Conservation (phyloP, 2,888 invertebrate species). For the Lampropteryx suffumata region DNA sequence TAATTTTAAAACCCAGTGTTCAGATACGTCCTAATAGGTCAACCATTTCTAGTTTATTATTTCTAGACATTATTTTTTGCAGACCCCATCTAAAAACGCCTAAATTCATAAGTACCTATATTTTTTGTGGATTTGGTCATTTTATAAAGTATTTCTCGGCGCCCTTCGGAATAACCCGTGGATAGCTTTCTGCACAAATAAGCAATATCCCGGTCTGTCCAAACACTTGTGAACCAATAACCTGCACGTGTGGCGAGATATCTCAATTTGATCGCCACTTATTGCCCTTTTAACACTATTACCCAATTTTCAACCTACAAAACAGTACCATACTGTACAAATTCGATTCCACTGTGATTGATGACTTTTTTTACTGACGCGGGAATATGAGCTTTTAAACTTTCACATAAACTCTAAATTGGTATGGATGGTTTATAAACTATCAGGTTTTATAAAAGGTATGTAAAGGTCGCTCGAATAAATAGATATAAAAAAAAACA, state of each 20-base stretch:
- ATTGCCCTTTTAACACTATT: constrained; percentile 48
- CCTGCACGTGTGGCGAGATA: constrained; percentile 74
- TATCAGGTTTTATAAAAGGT: constrained; percentile 52
- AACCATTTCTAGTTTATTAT: too few species aligned
- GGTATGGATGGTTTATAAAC: constrained; percentile 25
- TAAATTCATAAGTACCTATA: too few species aligned
- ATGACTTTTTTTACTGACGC: constrained; percentile 3
- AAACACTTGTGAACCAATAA: constrained; percentile 79
- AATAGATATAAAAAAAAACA: too few species aligned
- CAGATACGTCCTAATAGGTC: too few species aligned
- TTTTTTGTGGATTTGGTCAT: too few species aligned
- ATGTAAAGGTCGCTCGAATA: too few species aligned
- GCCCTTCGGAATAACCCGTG: background rate
- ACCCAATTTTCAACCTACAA: constrained; percentile 26
- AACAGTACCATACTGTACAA: constrained; percentile 22
- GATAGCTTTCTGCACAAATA: constrained; percentile 66
- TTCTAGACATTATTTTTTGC: too few species aligned
- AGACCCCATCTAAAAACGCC: too few species aligned
- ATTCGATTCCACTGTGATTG: constrained; percentile 4
- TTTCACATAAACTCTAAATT: background rate
- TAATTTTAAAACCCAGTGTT: too few species aligned
- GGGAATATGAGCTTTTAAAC: background rate
- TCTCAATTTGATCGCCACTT: constrained; percentile 75
- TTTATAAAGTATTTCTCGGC: background rate
- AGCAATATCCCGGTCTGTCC: constrained; percentile 76